Evolutionary conservation across 2,888 invertebrate genomes (phyloP).

Genomic region (Lithophane semibrunnea): DNA sequence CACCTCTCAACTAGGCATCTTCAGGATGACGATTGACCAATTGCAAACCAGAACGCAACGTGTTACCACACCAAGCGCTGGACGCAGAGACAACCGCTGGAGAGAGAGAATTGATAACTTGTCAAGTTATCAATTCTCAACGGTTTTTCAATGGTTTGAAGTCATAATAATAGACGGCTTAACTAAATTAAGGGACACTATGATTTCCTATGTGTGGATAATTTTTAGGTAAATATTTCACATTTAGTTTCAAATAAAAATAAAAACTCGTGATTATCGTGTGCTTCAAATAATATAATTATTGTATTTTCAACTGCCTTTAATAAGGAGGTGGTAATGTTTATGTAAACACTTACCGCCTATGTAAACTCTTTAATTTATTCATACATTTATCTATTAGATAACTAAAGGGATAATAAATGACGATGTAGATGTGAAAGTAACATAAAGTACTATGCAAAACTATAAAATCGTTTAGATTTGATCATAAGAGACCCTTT

Average conservation of each 20-base stretch:
- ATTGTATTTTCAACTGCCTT: not conserved
- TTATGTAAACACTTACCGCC: slow-evolving; percentile 33
- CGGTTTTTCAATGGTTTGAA: too few species aligned
- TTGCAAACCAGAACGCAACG: too few species aligned
- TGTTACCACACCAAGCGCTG: too few species aligned
- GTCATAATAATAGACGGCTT: not conserved
- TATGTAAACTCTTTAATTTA: slow-evolving; percentile 34
- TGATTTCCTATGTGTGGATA: not conserved
- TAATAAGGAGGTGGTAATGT: slow-evolving; percentile 2
- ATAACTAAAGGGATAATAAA: slow-evolving; percentile 52
- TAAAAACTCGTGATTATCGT: too few species aligned
- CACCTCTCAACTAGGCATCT: too few species aligned
- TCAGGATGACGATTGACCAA: too few species aligned
- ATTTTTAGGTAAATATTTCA: not conserved
- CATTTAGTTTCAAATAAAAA: not conserved
- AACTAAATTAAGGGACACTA: not conserved
- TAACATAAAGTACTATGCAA: slow-evolving; percentile 64
- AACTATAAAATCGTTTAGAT: slow-evolving; percentile 70
- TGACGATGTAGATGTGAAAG: slow-evolving; percentile 69
- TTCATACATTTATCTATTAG: slow-evolving; percentile 42
- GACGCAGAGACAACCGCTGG: too few species aligned
- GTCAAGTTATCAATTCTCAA: too few species aligned
- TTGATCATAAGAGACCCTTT: slow-evolving; percentile 73
- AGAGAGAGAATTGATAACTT: too few species aligned
- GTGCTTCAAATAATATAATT: not conserved